phyloP scores from a whole-genome alignment of 2,888 invertebrate species.

The Lucinisca nassula region DNA sequence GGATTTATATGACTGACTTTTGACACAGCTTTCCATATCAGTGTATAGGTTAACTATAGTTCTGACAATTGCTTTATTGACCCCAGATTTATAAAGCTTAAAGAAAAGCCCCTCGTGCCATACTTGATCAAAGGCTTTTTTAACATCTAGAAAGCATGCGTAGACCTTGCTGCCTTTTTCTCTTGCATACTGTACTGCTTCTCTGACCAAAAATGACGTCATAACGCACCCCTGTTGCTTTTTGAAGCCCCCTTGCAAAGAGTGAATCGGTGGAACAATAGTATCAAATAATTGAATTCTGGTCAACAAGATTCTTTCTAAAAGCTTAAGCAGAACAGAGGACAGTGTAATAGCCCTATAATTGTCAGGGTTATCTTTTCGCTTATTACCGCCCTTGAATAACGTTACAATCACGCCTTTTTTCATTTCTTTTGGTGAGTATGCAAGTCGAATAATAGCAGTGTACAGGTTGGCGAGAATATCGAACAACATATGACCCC shows the following conservation, averaged over 20 bases:
- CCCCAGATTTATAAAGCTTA: neutral
- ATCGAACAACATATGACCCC: neutral
- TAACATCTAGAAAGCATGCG: constrained; percentile 7
- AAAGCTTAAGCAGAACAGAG: constrained; percentile 19
- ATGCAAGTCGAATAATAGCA: neutral
- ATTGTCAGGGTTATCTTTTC: constrained; percentile 33
- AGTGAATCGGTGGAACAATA: neutral
- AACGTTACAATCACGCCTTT: constrained; percentile 17
- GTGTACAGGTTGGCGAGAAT: constrained; percentile 8
- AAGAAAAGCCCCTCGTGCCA: constrained; percentile 1
- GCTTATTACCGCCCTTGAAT: constrained; percentile 32
- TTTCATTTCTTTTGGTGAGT: constrained; percentile 27
- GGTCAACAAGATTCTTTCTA: constrained; percentile 13
- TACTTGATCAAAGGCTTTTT: constrained; percentile 8
- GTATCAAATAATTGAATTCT: neutral
- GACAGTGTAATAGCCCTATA: constrained; percentile 36
- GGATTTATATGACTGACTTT: neutral
- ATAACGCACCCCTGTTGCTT: constrained; percentile 5
- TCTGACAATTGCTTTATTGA: constrained; percentile 18
- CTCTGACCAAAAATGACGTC: constrained; percentile 27
- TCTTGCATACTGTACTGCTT: neutral
- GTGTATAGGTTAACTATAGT: neutral
- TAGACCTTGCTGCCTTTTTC: constrained; percentile 13
- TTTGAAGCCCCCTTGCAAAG: constrained; percentile 23
- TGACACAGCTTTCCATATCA: constrained; percentile 1